Evolutionary conservation across 2,797 vertebrate species (phyloP), one percentile per base, ranked within the genome.

Genomic region (Eulemur albifrons): DNA sequence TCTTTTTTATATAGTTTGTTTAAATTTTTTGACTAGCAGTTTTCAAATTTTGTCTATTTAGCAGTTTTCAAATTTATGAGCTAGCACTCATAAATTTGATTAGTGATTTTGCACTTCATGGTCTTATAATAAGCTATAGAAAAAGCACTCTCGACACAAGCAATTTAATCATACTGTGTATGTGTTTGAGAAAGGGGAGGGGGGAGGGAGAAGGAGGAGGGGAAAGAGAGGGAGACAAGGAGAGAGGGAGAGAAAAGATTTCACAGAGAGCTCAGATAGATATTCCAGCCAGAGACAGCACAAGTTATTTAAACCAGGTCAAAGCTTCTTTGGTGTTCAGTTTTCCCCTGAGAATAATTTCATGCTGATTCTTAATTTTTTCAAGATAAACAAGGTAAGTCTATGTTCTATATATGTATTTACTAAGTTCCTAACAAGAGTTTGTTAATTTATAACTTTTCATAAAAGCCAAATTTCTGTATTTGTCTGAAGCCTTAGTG

Each of bases 351-450:
- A 95, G 92, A 96, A 98, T 96, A 97, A 76, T 95, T 96, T 7
- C 0, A 50, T 96, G 87, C 88, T 7, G 61, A 90, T 96, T 97
- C 97, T 98, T 96, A 93, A 89, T 86, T 97, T 97, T 96, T 92
- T 93, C 97, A 97, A 96, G 97, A 93, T 40, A 95, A 72, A 82
- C 85, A 92, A 98, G 98, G 98, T 98, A 98, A 99, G 98, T 88
- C 67, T 90, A 4, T 96, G 23, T 95, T 97, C 93, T 92, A 7
- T 97, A 5, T 91, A 32, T 88, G 91, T 96, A 48, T 95, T 96
- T 97, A 38, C n/a, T 14, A 10, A 82, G 70, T 89, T 25, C 88
- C 88, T 90, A 94, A 63, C 8, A 89, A 40, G 63, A 93, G 4
- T 82, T n/a, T 92, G 9, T n/a, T 97, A 52, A 69, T 97, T 76